Evolutionary conservation across 2,888 invertebrate species (phyloP), one percentile per base, ranked within the genome.

Genomic region (Epicampocera succincta): DNA sequence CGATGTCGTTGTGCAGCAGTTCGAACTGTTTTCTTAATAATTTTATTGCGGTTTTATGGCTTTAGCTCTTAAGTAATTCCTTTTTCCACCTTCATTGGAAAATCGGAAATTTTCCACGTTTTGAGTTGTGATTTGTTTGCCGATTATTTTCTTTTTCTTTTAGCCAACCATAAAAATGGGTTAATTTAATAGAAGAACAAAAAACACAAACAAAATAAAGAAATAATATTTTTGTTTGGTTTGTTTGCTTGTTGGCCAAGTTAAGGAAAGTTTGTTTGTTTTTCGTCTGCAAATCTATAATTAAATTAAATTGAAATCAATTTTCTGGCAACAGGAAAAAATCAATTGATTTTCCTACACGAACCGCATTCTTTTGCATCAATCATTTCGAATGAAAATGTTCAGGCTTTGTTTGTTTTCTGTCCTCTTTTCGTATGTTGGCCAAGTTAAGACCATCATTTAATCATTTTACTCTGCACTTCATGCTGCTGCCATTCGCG

Each of bases 231-330:
- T 52, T 19, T n/a, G n/a, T n/a, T n/a, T n/a, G n/a, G n/a, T n/a
- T 42, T 33, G 0, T 3, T 33, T 48, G 38, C 25, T 9, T 9
- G 1, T 33, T 3, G 5, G 8, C 8, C 29, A 25, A 66, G 21
- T 13, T n/a, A 76, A 40, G 40, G 40, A 69, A 69, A 68, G 48
- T 58, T 48, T 25, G 6, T 40, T 25, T 69, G 44, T 50, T 40
- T 6, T 3, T 25, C 33, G 50, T 8, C 25, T 46, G 3, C 38
- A 54, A 48, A 71, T 48, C 52, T 46, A 61, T 76, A 80, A 80
- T 75, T 75, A 71, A 80, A 75, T 80, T 71, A 75, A 80, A 75
- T 80, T 65, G 71, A 75, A 71, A 75, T 60, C 42, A 46, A 75
- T 75, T 77, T 71, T 68, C 8, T 52, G 44, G 11, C 52, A 21